Base-by-base conservation (phyloP, 2,113 vertebrate species). In the Microtus oregoni region DNA sequence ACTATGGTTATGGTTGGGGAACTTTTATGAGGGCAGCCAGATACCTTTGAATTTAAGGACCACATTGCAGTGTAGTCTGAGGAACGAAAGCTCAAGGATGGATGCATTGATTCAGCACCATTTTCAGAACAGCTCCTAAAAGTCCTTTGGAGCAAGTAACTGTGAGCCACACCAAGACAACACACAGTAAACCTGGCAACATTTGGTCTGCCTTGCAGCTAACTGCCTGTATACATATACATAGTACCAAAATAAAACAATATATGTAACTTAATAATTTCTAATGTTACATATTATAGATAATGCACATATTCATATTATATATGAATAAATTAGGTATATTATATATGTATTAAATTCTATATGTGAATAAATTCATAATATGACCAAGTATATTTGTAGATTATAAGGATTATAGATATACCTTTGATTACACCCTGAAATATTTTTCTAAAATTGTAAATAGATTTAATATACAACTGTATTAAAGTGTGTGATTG, bases 41-140 rank as follows among this genome's bases (percentile, higher is more conserved):
- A 30, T 4, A 79, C 68, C 19, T 70, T 44, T 50, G 32, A 41
- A 20, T 52, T 50, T 20, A 41, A 63, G 32, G 12, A 89, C 55
- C 14, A 47, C 11, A 4, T 14, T n/a, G 72, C 7, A 65, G 22
- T 72, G 52, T 63, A 10, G 6, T 50, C 22, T 87, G 58, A 86
- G 47, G 32, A 89, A 68, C 22, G 19, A 77, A 86, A 86, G 35
- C 30, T 78, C n/a, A 26, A 0, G 1, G 15, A 55, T n/a, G 52
- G 15, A 20, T 38, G 32, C 14, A 14, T 61, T 7, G 14, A 2
- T 90, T 96, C 76, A 90, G 92, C 88, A 82, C 90, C 3, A 0
- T 44, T 35, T 9, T 41, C 22, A 38, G 94, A 89, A 85, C 73
- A 93, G 93, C 65, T 96, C 83, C 35, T 58, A 19, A 58, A 35